Conservation (phyloP, 2,113 vertebrate species). For the Cyanoderma ruficeps region DNA sequence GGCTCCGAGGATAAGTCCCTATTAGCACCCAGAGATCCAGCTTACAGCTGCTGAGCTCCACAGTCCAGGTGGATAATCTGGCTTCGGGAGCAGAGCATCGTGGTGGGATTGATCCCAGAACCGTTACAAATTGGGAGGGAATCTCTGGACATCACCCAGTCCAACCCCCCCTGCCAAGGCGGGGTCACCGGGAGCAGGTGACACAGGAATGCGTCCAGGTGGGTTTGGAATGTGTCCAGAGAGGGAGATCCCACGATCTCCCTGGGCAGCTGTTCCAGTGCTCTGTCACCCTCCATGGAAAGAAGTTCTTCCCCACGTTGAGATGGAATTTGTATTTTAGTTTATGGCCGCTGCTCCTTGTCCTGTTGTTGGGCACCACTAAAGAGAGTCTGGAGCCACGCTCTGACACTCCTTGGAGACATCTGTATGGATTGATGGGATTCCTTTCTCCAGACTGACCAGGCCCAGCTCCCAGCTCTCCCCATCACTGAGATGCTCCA, state of each 20-base stretch:
- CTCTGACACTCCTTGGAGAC: not conserved
- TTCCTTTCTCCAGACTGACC: not conserved
- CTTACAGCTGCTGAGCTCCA: not conserved
- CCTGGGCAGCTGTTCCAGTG: not conserved
- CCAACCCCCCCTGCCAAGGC: not conserved
- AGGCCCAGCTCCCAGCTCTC: not conserved
- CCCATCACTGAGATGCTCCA: not conserved
- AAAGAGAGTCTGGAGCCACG: not conserved
- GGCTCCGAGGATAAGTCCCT: not conserved
- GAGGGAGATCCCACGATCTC: too few species aligned
- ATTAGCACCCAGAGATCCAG: not conserved
- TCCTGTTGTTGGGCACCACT: not conserved
- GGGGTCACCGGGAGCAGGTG: not conserved
- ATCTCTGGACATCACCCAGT: not conserved
- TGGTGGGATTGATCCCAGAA: not conserved
- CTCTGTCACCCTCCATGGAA: not conserved
- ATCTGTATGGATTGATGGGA: fast-evolving
- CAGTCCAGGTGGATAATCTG: not conserved
- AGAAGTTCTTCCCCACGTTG: not conserved
- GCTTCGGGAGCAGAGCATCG: not conserved
- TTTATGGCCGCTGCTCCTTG: not conserved
- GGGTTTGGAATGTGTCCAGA: not conserved
- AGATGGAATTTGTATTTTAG: not conserved
- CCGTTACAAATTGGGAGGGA: fast-evolving
- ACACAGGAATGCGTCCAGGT: not conserved